These are phyloP conservation scores for Xiphophorus hellerii DNA, from an alignment of 2,113 vertebrate species.

Conservation along the genomic window DNA sequence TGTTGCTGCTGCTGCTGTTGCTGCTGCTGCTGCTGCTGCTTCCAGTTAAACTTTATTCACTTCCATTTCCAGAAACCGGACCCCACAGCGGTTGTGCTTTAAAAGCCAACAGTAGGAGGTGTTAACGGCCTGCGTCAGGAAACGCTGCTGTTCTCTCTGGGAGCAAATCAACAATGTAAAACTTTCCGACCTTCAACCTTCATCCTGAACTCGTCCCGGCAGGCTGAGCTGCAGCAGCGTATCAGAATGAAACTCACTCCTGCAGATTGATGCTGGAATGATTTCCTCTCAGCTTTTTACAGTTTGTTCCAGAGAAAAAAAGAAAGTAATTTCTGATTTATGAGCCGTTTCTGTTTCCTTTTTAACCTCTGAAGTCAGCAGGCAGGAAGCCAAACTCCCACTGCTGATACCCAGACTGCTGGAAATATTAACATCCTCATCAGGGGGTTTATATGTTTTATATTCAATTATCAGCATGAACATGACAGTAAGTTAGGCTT, in stretches of 20 bases:
- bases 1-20: too few species aligned
- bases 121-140: not conserved
- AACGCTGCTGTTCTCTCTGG: not conserved
- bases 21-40: too few species aligned
- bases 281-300: not conserved
- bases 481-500: not conserved
- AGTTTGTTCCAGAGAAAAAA: not conserved
- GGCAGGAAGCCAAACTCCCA: not conserved
- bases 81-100: not conserved
- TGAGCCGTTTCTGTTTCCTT: slow-evolving; percentile 2
- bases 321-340: not conserved
- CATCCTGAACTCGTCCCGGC: not conserved
- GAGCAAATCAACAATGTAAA: not conserved
- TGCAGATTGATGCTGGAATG: not conserved
- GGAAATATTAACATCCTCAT: not conserved
- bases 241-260: not conserved
- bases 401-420: not conserved
- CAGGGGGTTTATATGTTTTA: not conserved
- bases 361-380: not conserved
- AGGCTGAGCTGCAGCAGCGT: not conserved
- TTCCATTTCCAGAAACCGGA: not conserved
- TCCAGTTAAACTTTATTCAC: not conserved
- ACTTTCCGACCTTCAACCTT: slow-evolving; percentile 23
- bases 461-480: not conserved
- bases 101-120: not conserved